Conservation (phyloP, 1,140 invertebrate genomes). For the Carposina sasakii region DNA sequence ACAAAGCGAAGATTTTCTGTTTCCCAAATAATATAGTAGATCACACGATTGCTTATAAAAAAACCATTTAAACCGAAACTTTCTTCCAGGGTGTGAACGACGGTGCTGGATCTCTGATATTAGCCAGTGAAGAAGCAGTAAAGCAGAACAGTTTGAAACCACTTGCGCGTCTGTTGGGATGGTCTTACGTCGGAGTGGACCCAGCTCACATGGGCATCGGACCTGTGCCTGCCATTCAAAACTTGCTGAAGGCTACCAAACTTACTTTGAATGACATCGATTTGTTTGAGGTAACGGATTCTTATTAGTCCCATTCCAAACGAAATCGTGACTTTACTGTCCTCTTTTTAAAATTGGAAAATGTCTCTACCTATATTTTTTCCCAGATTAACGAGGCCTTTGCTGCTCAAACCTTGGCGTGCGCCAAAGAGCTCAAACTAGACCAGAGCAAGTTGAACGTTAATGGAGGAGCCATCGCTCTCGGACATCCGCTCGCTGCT, state of each 20-base stretch:
- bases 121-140: slow-evolving; percentile 93
- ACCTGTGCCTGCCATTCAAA: slow-evolving; percentile 92
- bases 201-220: slow-evolving; percentile 94
- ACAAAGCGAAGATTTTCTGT: too few species aligned
- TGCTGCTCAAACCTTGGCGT: slow-evolving; percentile 92
- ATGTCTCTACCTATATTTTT: too few species aligned
- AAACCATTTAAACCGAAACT: too few species aligned
- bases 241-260: slow-evolving; percentile 81
- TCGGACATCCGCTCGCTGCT: slow-evolving; percentile 97
- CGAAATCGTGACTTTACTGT: too few species aligned
- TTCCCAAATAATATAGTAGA: too few species aligned
- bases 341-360: too few species aligned
- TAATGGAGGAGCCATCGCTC: slow-evolving; percentile 96
- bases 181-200: slow-evolving; percentile 86
- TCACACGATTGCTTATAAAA: too few species aligned
- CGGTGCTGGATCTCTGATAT: slow-evolving; percentile 91
- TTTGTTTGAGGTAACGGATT: slow-evolving; percentile 94
- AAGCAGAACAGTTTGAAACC: slow-evolving; percentile 86
- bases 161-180: slow-evolving; percentile 83
- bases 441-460: slow-evolving; percentile 93
- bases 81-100: slow-evolving; percentile 87
- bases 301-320: too few species aligned
- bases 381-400: slow-evolving; percentile 97
- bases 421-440: slow-evolving; percentile 86
- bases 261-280: slow-evolving; percentile 91